Conservation (phyloP, 2,113 vertebrate species). For the Lophius piscatorius region DNA sequence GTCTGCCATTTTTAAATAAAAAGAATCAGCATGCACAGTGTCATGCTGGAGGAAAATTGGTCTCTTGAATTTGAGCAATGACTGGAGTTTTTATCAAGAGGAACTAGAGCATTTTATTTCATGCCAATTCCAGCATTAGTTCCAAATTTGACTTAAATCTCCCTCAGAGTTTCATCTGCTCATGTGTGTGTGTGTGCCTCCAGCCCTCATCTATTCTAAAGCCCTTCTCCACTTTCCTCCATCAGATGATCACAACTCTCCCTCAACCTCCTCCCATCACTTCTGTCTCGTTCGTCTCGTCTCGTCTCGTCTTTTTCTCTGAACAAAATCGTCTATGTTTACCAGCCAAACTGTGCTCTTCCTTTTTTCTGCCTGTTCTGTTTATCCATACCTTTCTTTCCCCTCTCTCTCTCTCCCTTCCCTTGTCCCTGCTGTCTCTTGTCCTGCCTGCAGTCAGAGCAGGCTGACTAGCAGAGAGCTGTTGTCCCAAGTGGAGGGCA, state of each 20-base stretch:
- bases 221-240: conserved; percentile 39
- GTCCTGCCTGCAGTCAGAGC: conserved; percentile 37
- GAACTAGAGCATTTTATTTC: conserved; percentile 68
- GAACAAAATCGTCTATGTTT: conserved; percentile 32
- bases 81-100: conserved; percentile 64
- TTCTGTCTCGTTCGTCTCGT: conserved; percentile 12
- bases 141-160: conserved; percentile 55
- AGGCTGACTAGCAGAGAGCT: conserved; percentile 48
- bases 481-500: conserved; percentile 42
- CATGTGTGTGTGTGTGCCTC: not conserved
- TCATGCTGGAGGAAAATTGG: conserved; percentile 61
- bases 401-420: conserved; percentile 17
- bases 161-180: conserved; percentile 17
- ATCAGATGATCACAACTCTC: conserved; percentile 45
- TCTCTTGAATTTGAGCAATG: conserved; percentile 62
- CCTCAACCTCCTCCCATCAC: conserved; percentile 11
- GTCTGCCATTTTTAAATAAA: conserved; percentile 68
- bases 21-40: conserved; percentile 61
- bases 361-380: conserved; percentile 6
- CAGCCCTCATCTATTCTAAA: conserved; percentile 30
- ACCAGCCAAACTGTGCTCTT: conserved; percentile 10
- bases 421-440: conserved; percentile 10
- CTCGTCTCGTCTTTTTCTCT: conserved; percentile 23
- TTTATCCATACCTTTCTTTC: conserved; percentile 1
- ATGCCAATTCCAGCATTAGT: conserved; percentile 67